Evolutionary conservation across 2,888 invertebrate genomes (phyloP).

Genomic region (Exocentrus adspersus): DNA sequence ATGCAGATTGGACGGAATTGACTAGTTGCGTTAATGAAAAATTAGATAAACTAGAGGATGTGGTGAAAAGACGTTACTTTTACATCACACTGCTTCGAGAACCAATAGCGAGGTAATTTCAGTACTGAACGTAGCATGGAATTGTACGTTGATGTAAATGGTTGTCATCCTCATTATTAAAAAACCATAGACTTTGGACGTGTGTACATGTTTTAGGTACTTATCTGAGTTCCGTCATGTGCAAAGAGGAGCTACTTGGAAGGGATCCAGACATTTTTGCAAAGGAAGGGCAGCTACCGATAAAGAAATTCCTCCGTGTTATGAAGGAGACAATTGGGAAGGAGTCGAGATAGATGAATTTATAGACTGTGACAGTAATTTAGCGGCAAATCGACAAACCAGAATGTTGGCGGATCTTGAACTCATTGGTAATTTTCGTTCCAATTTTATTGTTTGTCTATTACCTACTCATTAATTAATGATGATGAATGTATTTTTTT

Average conservation of each 20-base stretch:
- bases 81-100: constrained; percentile 96
- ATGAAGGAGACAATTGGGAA: constrained; percentile 81
- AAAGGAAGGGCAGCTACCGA: constrained; percentile 80
- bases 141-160: too few relatives aligned
- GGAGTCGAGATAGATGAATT: constrained; percentile 93
- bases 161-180: too few relatives aligned
- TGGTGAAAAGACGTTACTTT: constrained; percentile 77
- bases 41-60: constrained; percentile 89
- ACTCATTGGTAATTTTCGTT: constrained; percentile 70
- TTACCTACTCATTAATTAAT: too few relatives aligned
- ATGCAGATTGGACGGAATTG: constrained; percentile 98
- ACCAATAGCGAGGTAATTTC: constrained; percentile 80
- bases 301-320: constrained; percentile 87
- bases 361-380: constrained; percentile 89
- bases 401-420: constrained; percentile 97
- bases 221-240: constrained; percentile 98
- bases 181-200: too few relatives aligned
- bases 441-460: neutral
- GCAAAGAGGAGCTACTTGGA: constrained; percentile 96
- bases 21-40: constrained; percentile 91
- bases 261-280: constrained; percentile 80
- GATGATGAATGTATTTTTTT: constrained; percentile 3
- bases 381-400: constrained; percentile 96
- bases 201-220: constrained; percentile 65
- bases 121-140: too few relatives aligned